Conservation (phyloP, 2,888 invertebrate species). For the Clunio marinus region DNA sequence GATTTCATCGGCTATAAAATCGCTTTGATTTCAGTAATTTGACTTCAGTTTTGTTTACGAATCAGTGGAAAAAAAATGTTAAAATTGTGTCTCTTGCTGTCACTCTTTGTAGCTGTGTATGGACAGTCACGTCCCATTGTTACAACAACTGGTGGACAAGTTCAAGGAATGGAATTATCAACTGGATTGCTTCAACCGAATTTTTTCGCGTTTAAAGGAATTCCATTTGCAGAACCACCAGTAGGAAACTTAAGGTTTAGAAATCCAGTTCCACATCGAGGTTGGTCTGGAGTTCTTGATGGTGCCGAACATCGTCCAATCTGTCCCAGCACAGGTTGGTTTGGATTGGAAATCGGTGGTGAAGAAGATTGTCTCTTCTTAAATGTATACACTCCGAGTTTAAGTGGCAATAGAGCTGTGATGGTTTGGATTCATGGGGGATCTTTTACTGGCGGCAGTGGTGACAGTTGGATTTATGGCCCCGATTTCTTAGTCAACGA, state of each 20-base stretch:
- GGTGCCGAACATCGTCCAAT: slow-evolving; percentile 16
- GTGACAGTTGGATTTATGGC: slow-evolving; percentile 39
- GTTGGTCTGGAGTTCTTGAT: slow-evolving; percentile 40
- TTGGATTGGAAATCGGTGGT: slow-evolving; percentile 34
- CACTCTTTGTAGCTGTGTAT: background rate
- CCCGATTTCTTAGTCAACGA: slow-evolving; percentile 40
- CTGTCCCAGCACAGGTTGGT: slow-evolving; percentile 31
- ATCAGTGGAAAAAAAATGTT: too few species aligned
- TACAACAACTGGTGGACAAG: slow-evolving; percentile 4
- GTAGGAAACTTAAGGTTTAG: slow-evolving; percentile 38
- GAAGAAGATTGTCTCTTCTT: slow-evolving; percentile 40
- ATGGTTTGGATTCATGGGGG: slow-evolving; percentile 41
- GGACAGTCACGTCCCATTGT: slow-evolving; percentile 27
- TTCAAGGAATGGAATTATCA: slow-evolving; percentile 19
- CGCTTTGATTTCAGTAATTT: background rate
- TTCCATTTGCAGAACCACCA: slow-evolving; percentile 40
- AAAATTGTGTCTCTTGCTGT: background rate
- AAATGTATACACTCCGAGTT: slow-evolving; percentile 40
- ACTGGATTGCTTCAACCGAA: background rate
- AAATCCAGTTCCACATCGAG: slow-evolving; percentile 39
- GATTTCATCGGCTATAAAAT: too few species aligned
- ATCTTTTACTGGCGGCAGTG: slow-evolving; percentile 39
- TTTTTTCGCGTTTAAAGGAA: slow-evolving; percentile 39
- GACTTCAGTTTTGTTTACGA: too few species aligned
- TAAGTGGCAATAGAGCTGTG: slow-evolving; percentile 35